These are phyloP conservation scores for Diachasmimorpha longicaudata DNA, from an alignment of 1,140 invertebrate species.

Conservation along the genomic window DNA sequence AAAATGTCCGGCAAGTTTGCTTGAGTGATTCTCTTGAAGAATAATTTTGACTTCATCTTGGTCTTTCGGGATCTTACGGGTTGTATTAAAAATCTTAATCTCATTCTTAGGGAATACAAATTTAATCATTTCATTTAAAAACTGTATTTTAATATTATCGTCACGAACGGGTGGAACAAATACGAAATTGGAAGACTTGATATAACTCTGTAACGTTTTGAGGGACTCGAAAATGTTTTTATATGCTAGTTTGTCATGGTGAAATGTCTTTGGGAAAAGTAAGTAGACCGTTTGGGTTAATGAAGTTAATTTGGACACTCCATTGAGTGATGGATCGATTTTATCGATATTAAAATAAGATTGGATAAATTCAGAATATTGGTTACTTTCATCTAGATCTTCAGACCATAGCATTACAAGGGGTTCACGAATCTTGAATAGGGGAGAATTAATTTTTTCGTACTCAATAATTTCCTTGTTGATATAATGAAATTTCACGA, in stretches of 20 bases:
- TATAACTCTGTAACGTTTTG: conserved; percentile 26
- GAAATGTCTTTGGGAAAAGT: conserved; percentile 33
- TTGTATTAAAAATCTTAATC: not conserved
- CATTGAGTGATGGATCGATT: not conserved
- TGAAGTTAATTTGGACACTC: conserved; percentile 25
- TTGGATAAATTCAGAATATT: conserved; percentile 31
- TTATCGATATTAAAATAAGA: conserved; percentile 26
- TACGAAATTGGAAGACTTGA: not conserved
- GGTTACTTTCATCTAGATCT: conserved; percentile 41
- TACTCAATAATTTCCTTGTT: conserved; percentile 33
- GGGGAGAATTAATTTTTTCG: conserved; percentile 31
- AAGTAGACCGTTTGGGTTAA: conserved; percentile 35
- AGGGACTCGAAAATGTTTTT: conserved; percentile 42
- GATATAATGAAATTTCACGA: conserved; percentile 42
- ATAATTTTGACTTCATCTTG: no score
- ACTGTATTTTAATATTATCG: not conserved
- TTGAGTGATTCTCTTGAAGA: not conserved
- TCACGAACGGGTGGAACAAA: not conserved
- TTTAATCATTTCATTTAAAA: not conserved
- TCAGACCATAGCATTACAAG: conserved; percentile 38
- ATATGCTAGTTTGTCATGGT: conserved; percentile 38
- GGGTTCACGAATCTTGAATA: conserved; percentile 29
- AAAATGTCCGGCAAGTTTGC: not conserved
- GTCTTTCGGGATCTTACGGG: not conserved
- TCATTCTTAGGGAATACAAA: not conserved